Evolutionary conservation across 2,888 invertebrate genomes (phyloP).

Genomic region (Theretra japonica): DNA sequence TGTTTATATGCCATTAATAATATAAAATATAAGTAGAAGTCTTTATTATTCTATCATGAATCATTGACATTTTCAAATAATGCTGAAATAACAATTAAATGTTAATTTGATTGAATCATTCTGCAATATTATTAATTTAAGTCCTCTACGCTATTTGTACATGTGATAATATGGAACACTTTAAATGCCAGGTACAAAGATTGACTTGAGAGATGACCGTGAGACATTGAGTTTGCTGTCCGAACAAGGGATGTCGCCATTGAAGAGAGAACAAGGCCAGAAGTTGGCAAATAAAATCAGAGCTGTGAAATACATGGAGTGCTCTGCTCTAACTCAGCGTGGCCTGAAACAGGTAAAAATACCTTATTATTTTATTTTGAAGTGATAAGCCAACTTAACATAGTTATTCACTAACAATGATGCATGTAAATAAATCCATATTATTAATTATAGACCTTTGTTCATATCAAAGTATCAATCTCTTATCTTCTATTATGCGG

Average conservation of each 20-base stretch:
- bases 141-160: background rate
- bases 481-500: too few relatives aligned
- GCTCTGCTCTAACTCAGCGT: conserved; percentile 99
- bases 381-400: too few relatives aligned
- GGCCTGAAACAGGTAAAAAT: conserved; percentile 93
- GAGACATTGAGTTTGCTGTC: conserved; percentile 96
- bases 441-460: too few relatives aligned
- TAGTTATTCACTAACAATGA: too few relatives aligned
- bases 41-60: too few relatives aligned
- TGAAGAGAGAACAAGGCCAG: conserved; percentile 98
- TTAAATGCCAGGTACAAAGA: conserved; percentile 92
- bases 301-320: conserved; percentile 99
- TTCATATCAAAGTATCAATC: too few relatives aligned
- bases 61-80: too few relatives aligned
- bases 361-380: background rate
- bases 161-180: conserved; percentile 37
- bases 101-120: too few relatives aligned
- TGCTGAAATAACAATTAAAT: too few relatives aligned
- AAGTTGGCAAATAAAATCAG: conserved; percentile 99
- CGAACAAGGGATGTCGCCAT: conserved; percentile 97
- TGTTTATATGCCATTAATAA: too few relatives aligned
- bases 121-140: background rate
- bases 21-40: too few relatives aligned
- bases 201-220: conserved; percentile 98
- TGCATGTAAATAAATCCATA: too few relatives aligned